These are phyloP conservation scores for Rosalia funebris DNA, from an alignment of 2,888 invertebrate genomes.

Conservation along the genomic window DNA sequence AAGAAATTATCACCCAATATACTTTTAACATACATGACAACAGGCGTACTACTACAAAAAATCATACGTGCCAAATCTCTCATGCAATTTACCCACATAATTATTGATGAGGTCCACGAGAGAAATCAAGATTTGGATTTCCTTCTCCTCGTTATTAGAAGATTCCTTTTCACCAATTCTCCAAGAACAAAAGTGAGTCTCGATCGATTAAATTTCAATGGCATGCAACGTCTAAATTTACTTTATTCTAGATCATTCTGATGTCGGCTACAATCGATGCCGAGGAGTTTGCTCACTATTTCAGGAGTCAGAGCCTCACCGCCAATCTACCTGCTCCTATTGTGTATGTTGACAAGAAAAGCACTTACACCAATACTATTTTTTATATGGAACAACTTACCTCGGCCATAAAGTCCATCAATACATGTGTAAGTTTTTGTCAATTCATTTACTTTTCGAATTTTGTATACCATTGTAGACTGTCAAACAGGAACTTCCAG, in stretches of 20 bases:
- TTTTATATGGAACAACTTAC: conserved; percentile 71
- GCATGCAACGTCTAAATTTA: conserved; percentile 4
- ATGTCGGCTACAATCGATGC: conserved; percentile 96
- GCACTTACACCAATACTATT: conserved; percentile 68
- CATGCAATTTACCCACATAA: conserved; percentile 85
- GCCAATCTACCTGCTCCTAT: conserved; percentile 67
- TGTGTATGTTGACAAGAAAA: conserved; percentile 67
- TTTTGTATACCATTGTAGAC: no score
- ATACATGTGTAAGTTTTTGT: conserved; percentile 1
- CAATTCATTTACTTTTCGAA: not conserved
- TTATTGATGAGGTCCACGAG: conserved; percentile 95
- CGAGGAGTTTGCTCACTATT: conserved; percentile 75
- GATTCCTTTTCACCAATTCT: conserved; percentile 76
- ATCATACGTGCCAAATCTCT: conserved; percentile 75
- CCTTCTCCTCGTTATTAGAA: conserved; percentile 82
- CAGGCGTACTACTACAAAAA: conserved; percentile 87
- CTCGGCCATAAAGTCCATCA: not conserved
- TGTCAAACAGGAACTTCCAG: no score
- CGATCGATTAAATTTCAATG: not conserved
- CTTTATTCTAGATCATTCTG: conserved; percentile 72
- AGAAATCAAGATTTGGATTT: conserved; percentile 94
- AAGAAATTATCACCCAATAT: conserved; percentile 73
- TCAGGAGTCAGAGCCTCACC: conserved; percentile 63
- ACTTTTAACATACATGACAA: conserved; percentile 86
- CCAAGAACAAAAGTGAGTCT: conserved; percentile 68